phyloP scores from a whole-genome alignment of 1,140 invertebrate species.

The Trissolcus basalis region DNA sequence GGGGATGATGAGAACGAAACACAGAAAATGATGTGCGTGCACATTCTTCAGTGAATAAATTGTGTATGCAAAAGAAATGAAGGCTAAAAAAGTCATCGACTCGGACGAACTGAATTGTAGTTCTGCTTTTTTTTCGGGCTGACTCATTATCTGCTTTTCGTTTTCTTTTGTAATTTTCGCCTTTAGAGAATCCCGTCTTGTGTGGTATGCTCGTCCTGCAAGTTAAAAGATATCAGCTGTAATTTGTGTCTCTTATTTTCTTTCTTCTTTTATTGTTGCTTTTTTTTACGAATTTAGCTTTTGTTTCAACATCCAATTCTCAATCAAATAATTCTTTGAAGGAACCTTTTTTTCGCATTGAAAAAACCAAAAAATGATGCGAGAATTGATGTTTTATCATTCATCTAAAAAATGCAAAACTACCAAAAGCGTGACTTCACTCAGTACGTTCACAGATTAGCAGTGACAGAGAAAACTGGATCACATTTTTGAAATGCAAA shows the following conservation, averaged over 20 bases:
- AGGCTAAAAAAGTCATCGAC: slow-evolving; percentile 1
- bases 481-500: background rate
- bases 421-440: slow-evolving; percentile 50
- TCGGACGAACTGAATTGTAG: slow-evolving; percentile 20
- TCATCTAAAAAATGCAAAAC: slow-evolving; percentile 32
- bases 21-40: slow-evolving; percentile 28
- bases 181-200: slow-evolving; percentile 62
- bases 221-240: slow-evolving; percentile 62
- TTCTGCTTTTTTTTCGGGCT: slow-evolving; percentile 2
- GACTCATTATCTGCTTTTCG: slow-evolving; percentile 47
- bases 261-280: background rate
- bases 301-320: background rate
- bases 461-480: slow-evolving; percentile 27
- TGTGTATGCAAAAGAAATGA: slow-evolving; percentile 6
- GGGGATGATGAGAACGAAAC: slow-evolving; percentile 31
- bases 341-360: no score
- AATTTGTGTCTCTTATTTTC: slow-evolving; percentile 26
- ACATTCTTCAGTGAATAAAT: slow-evolving; percentile 22
- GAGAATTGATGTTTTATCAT: background rate
- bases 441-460: slow-evolving; percentile 30
- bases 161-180: slow-evolving; percentile 41
- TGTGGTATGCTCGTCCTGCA: slow-evolving; percentile 62
- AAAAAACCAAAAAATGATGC: no score
- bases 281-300: slow-evolving; percentile 21
- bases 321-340: no score